Base-by-base conservation (phyloP, 2,888 invertebrate species). In the Nycteola revayana region DNA sequence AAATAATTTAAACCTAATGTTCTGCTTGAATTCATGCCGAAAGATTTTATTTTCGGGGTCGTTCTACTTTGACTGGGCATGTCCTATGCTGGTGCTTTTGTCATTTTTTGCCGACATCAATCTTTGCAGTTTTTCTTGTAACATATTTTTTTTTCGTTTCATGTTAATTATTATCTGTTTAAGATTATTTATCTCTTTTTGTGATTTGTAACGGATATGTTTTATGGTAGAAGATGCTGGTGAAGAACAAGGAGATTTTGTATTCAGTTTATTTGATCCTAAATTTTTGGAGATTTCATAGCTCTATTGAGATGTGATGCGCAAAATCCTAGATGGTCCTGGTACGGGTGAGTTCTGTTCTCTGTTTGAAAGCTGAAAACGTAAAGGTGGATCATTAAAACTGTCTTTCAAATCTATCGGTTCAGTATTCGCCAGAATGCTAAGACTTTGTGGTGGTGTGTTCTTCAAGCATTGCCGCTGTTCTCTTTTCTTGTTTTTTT, bases 161-260 rank as follows among this genome's bases (percentile, higher is more conserved):
- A 28, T 10, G 9, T 20, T 28, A 7, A 20, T 1, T 20, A 28
- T 28, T 3, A 28, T 28, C 20, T 9, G 28, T 20, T 28, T 18
- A 7, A 33, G 28, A 28, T 24, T 4, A 10, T 17, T 11, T 8
- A 33, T 33, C 9, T 33, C 33, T 28, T 24, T 33, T 17, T 33
- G 23, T 28, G 22, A 23, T 24, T 33, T 33, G 18, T 33, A 33
- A 7, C 28, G 22, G 22, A 33, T 23, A 28, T 24, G 33, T 27
- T 28, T 33, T 7, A 33, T 17, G 21, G 17, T 18, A 20, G 20
- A 26, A 20, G 28, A 20, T n/a, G 7, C 8, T 20, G 25, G 14
- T 33, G 27, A 22, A 27, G 23, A 29, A 29, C 29, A 29, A 29
- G 29, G 29, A 22, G 29, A 29, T 22, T 10, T 29, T 21, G n/a